Conservation (phyloP, 2,113 vertebrate genomes). For the Ailurus styani region DNA sequence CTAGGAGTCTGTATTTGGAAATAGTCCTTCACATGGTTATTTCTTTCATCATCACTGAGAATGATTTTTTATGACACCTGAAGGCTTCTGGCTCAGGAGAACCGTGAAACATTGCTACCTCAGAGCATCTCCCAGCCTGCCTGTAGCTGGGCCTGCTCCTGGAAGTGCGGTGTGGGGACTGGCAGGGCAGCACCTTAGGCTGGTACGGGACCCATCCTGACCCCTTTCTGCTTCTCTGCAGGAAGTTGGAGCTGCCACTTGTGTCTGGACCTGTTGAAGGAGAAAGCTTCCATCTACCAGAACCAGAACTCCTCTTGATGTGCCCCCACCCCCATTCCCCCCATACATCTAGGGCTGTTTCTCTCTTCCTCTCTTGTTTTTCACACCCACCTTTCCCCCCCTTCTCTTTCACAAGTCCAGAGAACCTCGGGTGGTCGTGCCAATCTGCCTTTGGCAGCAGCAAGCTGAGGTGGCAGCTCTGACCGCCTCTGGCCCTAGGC, state of each 20-base stretch:
- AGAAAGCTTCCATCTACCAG: conserved; percentile 97
- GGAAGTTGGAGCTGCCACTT: conserved; percentile 97
- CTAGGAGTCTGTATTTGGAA: neutral
- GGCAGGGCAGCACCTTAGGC: neutral
- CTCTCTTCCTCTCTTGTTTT: conserved; percentile 25
- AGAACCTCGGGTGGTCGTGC: conserved; percentile 7
- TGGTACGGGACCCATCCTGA: neutral
- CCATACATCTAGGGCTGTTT: conserved; percentile 44
- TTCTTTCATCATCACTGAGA: neutral
- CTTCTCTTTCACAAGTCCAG: conserved; percentile 19
- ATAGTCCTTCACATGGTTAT: neutral
- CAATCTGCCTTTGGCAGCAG: conserved; percentile 50
- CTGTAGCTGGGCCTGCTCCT: neutral
- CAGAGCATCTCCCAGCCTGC: neutral
- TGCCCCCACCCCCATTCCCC: neutral
- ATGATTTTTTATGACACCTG: neutral
- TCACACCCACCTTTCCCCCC: neutral
- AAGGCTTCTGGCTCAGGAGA: neutral
- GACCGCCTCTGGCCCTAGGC: neutral
- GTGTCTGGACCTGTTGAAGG: conserved; percentile 95
- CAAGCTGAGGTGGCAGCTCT: neutral
- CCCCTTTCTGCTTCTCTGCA: conserved; percentile 61
- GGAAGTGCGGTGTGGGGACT: neutral
- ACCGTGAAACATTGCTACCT: neutral
- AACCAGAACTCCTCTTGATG: conserved; percentile 92